These are phyloP conservation scores for Cataglyphis hispanica DNA, from an alignment of 1,140 invertebrate species.

Conservation along the genomic window DNA sequence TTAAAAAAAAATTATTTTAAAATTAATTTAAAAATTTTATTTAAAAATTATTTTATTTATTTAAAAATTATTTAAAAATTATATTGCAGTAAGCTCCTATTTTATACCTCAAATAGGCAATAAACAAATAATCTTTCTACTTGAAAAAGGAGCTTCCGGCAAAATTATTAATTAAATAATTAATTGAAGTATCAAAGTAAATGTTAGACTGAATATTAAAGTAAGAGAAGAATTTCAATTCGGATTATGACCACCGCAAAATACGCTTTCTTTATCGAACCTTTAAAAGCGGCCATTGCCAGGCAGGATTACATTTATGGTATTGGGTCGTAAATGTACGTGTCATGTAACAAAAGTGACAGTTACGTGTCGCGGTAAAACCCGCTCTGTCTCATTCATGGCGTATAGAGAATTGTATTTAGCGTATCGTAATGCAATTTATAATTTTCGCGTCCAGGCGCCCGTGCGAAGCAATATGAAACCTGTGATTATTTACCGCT, in stretches of 20 bases:
- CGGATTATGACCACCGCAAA: background rate
- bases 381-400: slow-evolving; percentile 49
- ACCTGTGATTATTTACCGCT: slow-evolving; percentile 26
- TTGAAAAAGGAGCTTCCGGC: too few relatives aligned
- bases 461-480: slow-evolving; percentile 14
- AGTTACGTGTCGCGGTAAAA: slow-evolving; percentile 48
- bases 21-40: too few relatives aligned
- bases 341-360: slow-evolving; percentile 26
- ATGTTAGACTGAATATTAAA: too few relatives aligned
- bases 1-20: too few relatives aligned
- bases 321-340: slow-evolving; percentile 44
- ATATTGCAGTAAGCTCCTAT: too few relatives aligned
- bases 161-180: too few relatives aligned
- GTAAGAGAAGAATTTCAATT: too few relatives aligned
- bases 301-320: slow-evolving; percentile 1
- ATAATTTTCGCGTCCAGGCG: slow-evolving; percentile 28
- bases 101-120: too few relatives aligned
- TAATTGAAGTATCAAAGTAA: too few relatives aligned
- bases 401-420: slow-evolving; percentile 47
- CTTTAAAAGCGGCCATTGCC: slow-evolving; percentile 18
- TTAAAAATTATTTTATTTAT: too few relatives aligned
- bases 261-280: background rate
- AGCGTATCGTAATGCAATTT: background rate
- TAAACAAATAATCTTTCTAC: too few relatives aligned
- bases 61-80: too few relatives aligned